Evolutionary conservation across 2,113 vertebrate species (phyloP).

Genomic region (Bubo blakistoni): DNA sequence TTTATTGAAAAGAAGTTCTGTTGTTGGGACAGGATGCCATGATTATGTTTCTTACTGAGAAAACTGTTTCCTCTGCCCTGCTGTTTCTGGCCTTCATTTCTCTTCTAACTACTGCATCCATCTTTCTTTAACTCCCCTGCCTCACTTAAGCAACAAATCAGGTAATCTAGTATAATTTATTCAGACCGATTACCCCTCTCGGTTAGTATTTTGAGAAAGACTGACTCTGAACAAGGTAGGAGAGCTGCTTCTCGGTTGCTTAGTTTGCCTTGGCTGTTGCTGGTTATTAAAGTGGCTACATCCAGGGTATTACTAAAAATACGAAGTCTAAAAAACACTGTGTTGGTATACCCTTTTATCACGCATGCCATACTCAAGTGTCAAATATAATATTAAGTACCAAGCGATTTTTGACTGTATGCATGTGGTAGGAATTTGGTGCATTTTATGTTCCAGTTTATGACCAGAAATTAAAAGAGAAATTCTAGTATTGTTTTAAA

Average conservation of each 20-base stretch:
- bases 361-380: too few relatives aligned
- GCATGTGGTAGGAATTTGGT: background rate
- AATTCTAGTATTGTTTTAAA: background rate
- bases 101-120: background rate
- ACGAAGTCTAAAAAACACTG: background rate
- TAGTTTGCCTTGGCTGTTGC: background rate
- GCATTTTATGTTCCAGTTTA: background rate
- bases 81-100: background rate
- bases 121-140: background rate
- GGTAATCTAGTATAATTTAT: background rate
- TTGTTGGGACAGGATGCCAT: background rate
- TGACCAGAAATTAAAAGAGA: background rate
- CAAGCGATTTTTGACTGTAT: background rate
- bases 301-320: background rate
- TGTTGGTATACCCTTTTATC: background rate
- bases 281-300: background rate
- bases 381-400: background rate
- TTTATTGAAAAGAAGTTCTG: background rate
- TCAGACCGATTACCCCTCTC: background rate
- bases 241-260: background rate
- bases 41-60: background rate
- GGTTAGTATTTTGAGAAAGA: background rate
- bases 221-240: background rate
- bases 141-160: background rate
- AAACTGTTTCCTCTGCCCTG: background rate